Conservation (phyloP, 2,113 vertebrate species). For the Marmota flaviventris region DNA sequence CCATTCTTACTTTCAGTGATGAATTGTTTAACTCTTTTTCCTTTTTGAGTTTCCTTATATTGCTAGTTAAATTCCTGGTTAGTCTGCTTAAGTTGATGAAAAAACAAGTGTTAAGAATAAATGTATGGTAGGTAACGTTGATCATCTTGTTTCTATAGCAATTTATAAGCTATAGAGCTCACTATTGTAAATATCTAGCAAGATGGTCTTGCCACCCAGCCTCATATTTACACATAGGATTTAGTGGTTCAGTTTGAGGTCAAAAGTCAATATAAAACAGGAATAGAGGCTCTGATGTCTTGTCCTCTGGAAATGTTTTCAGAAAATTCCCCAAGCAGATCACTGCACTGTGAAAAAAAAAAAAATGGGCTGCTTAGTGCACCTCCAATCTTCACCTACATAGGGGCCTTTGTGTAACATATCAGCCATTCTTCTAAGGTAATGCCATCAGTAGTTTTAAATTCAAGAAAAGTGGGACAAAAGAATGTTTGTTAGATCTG, state of each 20-base stretch:
- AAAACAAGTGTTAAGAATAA: constrained; percentile 23
- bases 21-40: constrained; percentile 54
- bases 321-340: constrained; percentile 63
- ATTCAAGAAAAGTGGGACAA: constrained; percentile 69
- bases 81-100: constrained; percentile 34
- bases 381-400: constrained; percentile 58
- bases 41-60: constrained; percentile 31
- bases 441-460: constrained; percentile 50
- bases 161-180: constrained; percentile 55
- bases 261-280: constrained; percentile 64
- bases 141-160: constrained; percentile 50
- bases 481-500: constrained; percentile 69
- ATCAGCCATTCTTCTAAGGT: constrained; percentile 68
- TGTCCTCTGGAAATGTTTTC: constrained; percentile 60
- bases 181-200: constrained; percentile 65
- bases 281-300: constrained; percentile 26
- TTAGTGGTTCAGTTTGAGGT: constrained; percentile 43
- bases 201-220: constrained; percentile 41
- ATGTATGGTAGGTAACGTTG: not conserved
- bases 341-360: constrained; percentile 18
- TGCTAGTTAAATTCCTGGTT: constrained; percentile 1
- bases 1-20: constrained; percentile 48
- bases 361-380: constrained; percentile 64
- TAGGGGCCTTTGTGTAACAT: constrained; percentile 51
- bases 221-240: constrained; percentile 56